Evolutionary conservation across 2,797 vertebrate genomes (phyloP).

Genomic region (Sylvilagus floridanus): DNA sequence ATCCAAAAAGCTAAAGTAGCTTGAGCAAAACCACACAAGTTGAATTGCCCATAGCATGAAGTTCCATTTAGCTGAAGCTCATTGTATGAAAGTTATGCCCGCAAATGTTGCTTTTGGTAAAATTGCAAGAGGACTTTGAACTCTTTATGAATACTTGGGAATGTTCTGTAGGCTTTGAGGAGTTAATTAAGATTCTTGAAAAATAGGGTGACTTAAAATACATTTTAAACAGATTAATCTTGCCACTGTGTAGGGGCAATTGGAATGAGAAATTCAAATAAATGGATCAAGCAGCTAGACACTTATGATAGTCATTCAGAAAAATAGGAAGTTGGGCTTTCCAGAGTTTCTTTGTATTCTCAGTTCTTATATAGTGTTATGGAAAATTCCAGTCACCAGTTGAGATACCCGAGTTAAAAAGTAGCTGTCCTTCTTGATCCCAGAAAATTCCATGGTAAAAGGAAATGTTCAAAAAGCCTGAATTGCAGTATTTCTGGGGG

Average conservation of each 20-base stretch:
- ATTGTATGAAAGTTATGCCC: background rate
- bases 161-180: background rate
- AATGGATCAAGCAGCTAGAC: background rate
- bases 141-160: background rate
- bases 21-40: slow-evolving; percentile 22
- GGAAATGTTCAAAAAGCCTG: background rate
- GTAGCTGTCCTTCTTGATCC: background rate
- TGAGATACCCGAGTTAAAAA: background rate
- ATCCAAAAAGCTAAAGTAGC: slow-evolving; percentile 22
- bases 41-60: background rate
- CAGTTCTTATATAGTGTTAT: background rate
- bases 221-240: slow-evolving; percentile 33
- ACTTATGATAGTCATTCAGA: background rate
- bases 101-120: slow-evolving; percentile 11
- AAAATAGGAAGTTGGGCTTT: background rate
- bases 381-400: background rate
- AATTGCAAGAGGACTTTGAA: slow-evolving; percentile 5
- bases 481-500: background rate
- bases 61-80: background rate
- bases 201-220: slow-evolving; percentile 18
- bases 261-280: slow-evolving; percentile 12
- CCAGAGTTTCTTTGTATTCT: background rate
- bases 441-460: background rate
- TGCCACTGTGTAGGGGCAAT: background rate
- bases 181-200: slow-evolving; percentile 38